These are phyloP conservation scores for Colossoma macropomum DNA, from an alignment of 2,113 vertebrate genomes.

Conservation along the genomic window DNA sequence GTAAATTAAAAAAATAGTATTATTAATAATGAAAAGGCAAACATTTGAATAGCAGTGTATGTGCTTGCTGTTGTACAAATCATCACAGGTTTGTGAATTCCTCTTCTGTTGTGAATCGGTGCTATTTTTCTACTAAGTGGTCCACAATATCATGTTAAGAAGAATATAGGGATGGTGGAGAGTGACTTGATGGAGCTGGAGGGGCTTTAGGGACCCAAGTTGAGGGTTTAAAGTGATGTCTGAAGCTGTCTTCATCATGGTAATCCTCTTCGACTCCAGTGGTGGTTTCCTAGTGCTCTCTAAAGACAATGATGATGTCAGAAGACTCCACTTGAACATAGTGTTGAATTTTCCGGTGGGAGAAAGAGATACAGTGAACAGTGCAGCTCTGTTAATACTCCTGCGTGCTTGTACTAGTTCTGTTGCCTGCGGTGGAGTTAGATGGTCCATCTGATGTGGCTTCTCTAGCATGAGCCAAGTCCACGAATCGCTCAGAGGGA, in stretches of 20 bases:
- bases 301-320: constrained; percentile 7
- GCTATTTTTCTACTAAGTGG: neutral
- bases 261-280: neutral
- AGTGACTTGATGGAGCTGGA: neutral
- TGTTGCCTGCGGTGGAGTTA: neutral
- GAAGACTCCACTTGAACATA: constrained; percentile 29
- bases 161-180: neutral
- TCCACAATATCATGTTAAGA: neutral
- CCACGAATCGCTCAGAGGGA: neutral
- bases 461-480: neutral
- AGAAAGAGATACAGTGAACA: constrained; percentile 1
- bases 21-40: no score
- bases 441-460: neutral
- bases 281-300: constrained; percentile 4
- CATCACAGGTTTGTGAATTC: neutral
- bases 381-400: constrained; percentile 16
- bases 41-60: no score
- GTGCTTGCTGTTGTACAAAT: no score
- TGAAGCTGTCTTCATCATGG: constrained; percentile 12
- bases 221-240: constrained; percentile 14
- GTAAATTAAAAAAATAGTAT: no score
- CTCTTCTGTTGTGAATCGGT: neutral
- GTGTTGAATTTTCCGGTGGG: constrained; percentile 14
- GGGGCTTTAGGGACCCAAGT: neutral
- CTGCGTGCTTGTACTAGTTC: neutral